phyloP scores from a whole-genome alignment of 1,140 invertebrate species.

The Leptoteleia sp. region DNA sequence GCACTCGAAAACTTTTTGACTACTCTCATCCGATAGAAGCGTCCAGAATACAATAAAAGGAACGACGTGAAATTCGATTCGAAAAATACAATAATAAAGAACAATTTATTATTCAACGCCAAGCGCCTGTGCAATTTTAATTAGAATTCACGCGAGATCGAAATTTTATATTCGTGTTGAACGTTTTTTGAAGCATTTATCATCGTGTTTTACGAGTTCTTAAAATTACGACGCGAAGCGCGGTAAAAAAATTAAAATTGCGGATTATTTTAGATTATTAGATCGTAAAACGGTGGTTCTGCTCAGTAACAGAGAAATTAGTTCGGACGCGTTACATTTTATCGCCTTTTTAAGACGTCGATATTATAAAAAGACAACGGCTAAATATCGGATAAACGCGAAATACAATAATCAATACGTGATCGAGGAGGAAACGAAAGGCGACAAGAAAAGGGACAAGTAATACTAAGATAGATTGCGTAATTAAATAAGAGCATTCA shows the following conservation, averaged over 20 bases:
- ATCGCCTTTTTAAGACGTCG: background rate
- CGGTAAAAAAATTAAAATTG: constrained; percentile 28
- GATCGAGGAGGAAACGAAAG: background rate
- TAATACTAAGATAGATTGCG: background rate
- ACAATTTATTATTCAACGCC: constrained; percentile 17
- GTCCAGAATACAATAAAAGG: constrained; percentile 14
- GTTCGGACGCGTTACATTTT: background rate
- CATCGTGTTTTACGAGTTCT: constrained; percentile 6
- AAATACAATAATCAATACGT: background rate
- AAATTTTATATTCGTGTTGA: constrained; percentile 7
- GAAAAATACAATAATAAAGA: constrained; percentile 12
- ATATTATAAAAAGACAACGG: background rate
- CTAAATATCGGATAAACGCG: background rate
- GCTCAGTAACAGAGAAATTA: constrained; percentile 2
- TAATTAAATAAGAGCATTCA: constrained; percentile 6
- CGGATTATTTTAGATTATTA: constrained; percentile 27
- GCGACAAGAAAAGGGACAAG: background rate
- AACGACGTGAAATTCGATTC: constrained; percentile 8
- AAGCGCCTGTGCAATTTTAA: constrained; percentile 4
- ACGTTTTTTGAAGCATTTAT: constrained; percentile 29
- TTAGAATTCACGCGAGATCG: constrained; percentile 23
- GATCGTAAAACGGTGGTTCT: constrained; percentile 10
- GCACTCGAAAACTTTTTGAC: constrained; percentile 25
- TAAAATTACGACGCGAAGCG: constrained; percentile 3
- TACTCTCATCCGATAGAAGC: background rate